Evolutionary conservation across 2,113 vertebrate genomes (phyloP).

Genomic region (Neotoma lepida): DNA sequence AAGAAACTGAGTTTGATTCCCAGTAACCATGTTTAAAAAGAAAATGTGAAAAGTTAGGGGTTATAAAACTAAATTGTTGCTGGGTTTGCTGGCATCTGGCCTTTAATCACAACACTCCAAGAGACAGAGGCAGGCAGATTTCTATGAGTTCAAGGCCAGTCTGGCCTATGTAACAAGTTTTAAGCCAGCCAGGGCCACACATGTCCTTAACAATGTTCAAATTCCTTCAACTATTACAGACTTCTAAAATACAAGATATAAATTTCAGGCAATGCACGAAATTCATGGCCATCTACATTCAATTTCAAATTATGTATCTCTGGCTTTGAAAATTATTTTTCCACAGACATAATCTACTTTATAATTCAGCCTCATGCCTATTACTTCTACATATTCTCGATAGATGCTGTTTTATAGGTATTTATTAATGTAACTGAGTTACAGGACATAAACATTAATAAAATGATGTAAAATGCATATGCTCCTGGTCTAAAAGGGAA

Average conservation of each 20-base stretch:
- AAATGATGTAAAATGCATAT: background rate
- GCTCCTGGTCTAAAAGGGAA: background rate
- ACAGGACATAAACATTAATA: background rate
- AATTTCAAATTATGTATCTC: slow-evolving; percentile 16
- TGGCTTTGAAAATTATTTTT: background rate
- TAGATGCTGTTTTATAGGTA: slow-evolving; percentile 6
- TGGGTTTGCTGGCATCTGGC: background rate
- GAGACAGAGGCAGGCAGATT: background rate
- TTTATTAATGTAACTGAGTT: background rate
- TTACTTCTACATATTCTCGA: background rate
- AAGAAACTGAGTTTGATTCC: background rate
- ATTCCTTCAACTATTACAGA: slow-evolving; percentile 5
- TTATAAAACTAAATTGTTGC: background rate
- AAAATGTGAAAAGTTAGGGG: background rate
- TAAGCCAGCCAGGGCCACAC: background rate
- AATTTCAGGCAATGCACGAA: slow-evolving; percentile 25
- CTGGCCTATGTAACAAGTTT: background rate
- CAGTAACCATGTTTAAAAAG: background rate
- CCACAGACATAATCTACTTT: background rate
- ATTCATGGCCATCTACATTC: background rate
- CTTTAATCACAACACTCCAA: background rate
- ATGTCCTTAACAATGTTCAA: slow-evolving; percentile 14
- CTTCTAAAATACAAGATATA: slow-evolving; percentile 6
- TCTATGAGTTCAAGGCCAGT: background rate
- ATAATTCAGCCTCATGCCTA: background rate